These are phyloP conservation scores for Rhinatrema bivittatum DNA, from an alignment of 2,797 vertebrate species.

Conservation along the genomic window DNA sequence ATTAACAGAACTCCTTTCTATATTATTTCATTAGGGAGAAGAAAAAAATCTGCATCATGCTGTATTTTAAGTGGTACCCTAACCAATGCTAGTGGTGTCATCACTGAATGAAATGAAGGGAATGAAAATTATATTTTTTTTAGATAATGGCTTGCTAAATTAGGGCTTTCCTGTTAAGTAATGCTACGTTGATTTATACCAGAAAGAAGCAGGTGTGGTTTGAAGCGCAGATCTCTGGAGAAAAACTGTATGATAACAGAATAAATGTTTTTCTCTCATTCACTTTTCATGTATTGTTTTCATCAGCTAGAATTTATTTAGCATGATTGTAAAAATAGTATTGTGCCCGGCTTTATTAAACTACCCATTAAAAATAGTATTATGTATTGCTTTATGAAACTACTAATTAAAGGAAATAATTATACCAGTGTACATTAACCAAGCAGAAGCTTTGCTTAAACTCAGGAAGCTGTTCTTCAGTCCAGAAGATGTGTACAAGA, in stretches of 20 bases:
- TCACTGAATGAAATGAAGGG: constrained; percentile 34
- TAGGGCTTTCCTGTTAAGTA: constrained; percentile 35
- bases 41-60: constrained; percentile 27
- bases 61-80: constrained; percentile 18
- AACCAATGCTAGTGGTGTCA: constrained; percentile 34
- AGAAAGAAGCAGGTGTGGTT: constrained; percentile 11
- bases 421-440: constrained; percentile 29
- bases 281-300: constrained; percentile 30
- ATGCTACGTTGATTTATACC: constrained; percentile 40
- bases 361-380: constrained; percentile 50
- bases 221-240: constrained; percentile 16
- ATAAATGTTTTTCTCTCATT: constrained; percentile 32
- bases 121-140: constrained; percentile 28
- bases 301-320: constrained; percentile 50
- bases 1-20: constrained; percentile 51
- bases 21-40: constrained; percentile 50
- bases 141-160: constrained; percentile 25
- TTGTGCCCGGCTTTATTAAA: constrained; percentile 40
- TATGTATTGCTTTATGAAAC: constrained; percentile 39
- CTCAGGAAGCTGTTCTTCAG: constrained; percentile 40
- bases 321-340: constrained; percentile 49
- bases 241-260: constrained; percentile 33
- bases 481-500: no score
- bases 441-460: constrained; percentile 44
- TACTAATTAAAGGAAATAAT: constrained; percentile 43